Percentiles rank a stretch among this genome's conserved stretches.
Conservation (phyloP, 2,888 invertebrate species). For the Pseudococcus viburni region DNA sequence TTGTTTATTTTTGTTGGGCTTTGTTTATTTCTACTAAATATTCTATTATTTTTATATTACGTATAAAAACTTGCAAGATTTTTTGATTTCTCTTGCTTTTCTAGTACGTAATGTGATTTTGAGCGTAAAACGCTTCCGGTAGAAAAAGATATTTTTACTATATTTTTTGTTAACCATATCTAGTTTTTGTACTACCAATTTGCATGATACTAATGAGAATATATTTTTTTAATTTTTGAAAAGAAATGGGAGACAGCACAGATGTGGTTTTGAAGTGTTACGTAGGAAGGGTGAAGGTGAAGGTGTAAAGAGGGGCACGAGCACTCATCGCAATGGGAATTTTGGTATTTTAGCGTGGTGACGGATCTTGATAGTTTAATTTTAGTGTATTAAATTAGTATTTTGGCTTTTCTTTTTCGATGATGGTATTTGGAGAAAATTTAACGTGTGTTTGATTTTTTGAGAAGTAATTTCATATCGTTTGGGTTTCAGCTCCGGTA, state of each 20-base stretch:
- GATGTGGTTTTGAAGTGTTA: not conserved
- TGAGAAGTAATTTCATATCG: not conserved
- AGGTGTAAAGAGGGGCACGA: not conserved
- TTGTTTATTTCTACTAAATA: constrained; percentile 51
- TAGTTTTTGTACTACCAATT: constrained; percentile 11
- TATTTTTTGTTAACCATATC: not conserved
- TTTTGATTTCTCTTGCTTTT: constrained; percentile 43
- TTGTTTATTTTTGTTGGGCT: constrained; percentile 45
- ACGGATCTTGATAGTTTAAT: not conserved
- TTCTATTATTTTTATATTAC: constrained; percentile 28
- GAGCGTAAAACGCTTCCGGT: constrained; percentile 45
- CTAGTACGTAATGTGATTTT: not conserved
- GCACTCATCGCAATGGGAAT: not conserved
- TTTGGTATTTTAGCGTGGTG: not conserved
- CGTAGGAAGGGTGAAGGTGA: not conserved
- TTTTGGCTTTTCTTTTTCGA: not conserved
- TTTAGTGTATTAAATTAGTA: not conserved
- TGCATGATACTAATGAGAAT: constrained; percentile 37
- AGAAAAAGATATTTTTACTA: not conserved
- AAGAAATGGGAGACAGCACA: not conserved
- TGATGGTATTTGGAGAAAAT: not conserved
- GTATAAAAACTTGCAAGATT: not conserved
- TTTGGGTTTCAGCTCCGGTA: constrained; percentile 82
- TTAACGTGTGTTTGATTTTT: constrained; percentile 62
- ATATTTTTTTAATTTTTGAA: not conserved